These are phyloP conservation scores for Phyllopteryx taeniolatus DNA, from an alignment of 2,113 vertebrate genomes.

Conservation along the genomic window DNA sequence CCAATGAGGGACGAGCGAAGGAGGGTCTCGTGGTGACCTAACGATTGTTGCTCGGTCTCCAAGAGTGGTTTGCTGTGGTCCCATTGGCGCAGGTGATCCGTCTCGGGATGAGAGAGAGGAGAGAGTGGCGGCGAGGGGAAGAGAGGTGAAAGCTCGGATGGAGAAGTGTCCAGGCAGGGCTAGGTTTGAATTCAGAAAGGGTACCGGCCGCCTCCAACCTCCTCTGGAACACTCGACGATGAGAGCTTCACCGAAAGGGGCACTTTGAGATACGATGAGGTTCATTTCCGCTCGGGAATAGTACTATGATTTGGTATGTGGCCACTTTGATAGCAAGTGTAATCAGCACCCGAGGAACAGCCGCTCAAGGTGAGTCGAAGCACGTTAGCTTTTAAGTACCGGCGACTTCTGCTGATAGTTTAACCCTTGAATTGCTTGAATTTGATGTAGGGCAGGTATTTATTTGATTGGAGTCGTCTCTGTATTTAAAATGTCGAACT, in stretches of 20 bases:
- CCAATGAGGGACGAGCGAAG: slow-evolving; percentile 42
- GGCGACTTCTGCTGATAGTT: slow-evolving; percentile 1
- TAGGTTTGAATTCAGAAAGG: slow-evolving; percentile 60
- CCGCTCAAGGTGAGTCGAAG: slow-evolving; percentile 98
- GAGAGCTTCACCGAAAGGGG: slow-evolving; percentile 70
- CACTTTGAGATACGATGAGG: slow-evolving; percentile 85
- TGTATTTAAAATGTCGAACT: slow-evolving; percentile 25
- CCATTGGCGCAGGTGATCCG: slow-evolving; percentile 71
- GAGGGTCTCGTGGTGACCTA: slow-evolving; percentile 52
- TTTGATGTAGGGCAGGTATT: background rate
- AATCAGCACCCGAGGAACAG: slow-evolving; percentile 90
- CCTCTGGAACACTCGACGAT: slow-evolving; percentile 58
- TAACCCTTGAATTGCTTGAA: background rate
- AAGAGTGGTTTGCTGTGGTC: slow-evolving; percentile 58
- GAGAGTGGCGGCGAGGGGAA: slow-evolving; percentile 66
- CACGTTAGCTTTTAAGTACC: slow-evolving; percentile 58
- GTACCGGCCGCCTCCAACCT: slow-evolving; percentile 53
- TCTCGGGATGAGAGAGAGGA: slow-evolving; percentile 64
- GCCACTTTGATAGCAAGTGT: slow-evolving; percentile 99
- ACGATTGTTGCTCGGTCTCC: slow-evolving; percentile 72
- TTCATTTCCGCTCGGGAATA: slow-evolving; percentile 83
- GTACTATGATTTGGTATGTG: slow-evolving; percentile 99
- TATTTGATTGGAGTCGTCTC: background rate
- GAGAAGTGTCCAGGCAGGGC: slow-evolving; percentile 73
- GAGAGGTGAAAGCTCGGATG: slow-evolving; percentile 70